Evolutionary conservation across 1,140 invertebrate genomes (phyloP).

Genomic region (Fragariocoptes setiger): DNA sequence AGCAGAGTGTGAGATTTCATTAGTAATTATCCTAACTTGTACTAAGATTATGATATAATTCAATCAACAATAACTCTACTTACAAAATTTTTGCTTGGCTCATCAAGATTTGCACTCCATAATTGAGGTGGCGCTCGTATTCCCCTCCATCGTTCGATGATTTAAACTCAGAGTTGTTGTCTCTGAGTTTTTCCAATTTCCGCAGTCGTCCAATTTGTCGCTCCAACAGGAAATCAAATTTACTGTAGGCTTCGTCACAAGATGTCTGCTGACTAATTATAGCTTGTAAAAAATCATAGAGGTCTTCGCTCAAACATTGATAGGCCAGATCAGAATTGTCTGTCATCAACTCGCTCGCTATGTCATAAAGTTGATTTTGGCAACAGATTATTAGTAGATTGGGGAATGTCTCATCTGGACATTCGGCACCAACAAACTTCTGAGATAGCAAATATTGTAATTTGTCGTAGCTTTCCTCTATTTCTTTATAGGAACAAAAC

Average conservation of each 20-base stretch:
- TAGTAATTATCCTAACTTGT: no score
- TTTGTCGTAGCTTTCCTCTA: slow-evolving; percentile 79
- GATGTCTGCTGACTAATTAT: slow-evolving; percentile 89
- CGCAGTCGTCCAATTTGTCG: slow-evolving; percentile 60
- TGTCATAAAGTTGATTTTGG: slow-evolving; percentile 86
- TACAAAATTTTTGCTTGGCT: slow-evolving; percentile 94
- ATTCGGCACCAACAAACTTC: slow-evolving; percentile 25
- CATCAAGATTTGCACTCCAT: slow-evolving; percentile 73
- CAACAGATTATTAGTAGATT: slow-evolving; percentile 81
- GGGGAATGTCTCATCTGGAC: slow-evolving; percentile 86
- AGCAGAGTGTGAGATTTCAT: no score
- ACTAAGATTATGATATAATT: no score
- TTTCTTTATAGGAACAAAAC: slow-evolving; percentile 59
- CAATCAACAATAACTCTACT: no score
- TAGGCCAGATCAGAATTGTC: slow-evolving; percentile 90
- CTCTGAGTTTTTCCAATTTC: slow-evolving; percentile 57
- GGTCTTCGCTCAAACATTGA: slow-evolving; percentile 62
- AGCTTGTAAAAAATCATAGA: slow-evolving; percentile 40
- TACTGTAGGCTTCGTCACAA: slow-evolving; percentile 79
- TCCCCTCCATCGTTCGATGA: no score
- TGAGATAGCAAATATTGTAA: slow-evolving; percentile 83
- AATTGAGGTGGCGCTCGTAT: slow-evolving; percentile 12
- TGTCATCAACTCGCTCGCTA: slow-evolving; percentile 86
- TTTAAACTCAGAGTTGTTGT: neutral
- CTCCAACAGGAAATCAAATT: slow-evolving; percentile 74